Conservation (phyloP, 2,888 invertebrate genomes). For the Andricus quercusramuli region DNA sequence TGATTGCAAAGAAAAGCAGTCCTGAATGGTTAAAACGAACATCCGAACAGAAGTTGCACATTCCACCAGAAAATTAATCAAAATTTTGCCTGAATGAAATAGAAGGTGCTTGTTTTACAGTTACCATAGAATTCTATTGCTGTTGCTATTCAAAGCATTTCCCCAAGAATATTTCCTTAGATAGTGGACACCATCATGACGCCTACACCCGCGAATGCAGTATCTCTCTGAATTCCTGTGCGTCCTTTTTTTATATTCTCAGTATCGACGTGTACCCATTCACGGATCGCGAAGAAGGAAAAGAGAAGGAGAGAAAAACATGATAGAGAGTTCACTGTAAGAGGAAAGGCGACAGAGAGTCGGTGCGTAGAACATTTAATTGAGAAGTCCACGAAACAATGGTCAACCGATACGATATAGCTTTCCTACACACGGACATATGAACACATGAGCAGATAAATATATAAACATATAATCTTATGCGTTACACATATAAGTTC, state of each 20-base stretch:
- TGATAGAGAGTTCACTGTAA: slow-evolving; percentile 50
- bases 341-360: slow-evolving; percentile 47
- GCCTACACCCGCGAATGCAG: slow-evolving; percentile 27
- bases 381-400: slow-evolving; percentile 50
- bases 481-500: neutral
- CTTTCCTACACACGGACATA: neutral
- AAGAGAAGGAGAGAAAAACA: slow-evolving; percentile 48
- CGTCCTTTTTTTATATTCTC: slow-evolving; percentile 73
- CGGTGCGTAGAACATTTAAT: slow-evolving; percentile 49
- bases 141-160: slow-evolving; percentile 33
- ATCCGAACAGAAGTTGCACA: no score
- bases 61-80: neutral
- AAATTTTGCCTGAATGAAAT: neutral
- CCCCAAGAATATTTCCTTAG: slow-evolving; percentile 28
- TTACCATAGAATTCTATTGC: neutral
- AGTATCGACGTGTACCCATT: slow-evolving; percentile 67
- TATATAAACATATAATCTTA: neutral
- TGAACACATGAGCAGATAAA: neutral
- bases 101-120: neutral
- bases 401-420: slow-evolving; percentile 23
- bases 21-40: neutral
- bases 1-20: no score
- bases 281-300: slow-evolving; percentile 53
- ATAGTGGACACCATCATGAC: slow-evolving; percentile 18
- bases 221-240: slow-evolving; percentile 64